A percentile compares a stretch with the other conserved stretches of the same genome.
Evolutionary conservation across 2,113 vertebrate species (phyloP).

Genomic region (Chloropsis cyanopogon): DNA sequence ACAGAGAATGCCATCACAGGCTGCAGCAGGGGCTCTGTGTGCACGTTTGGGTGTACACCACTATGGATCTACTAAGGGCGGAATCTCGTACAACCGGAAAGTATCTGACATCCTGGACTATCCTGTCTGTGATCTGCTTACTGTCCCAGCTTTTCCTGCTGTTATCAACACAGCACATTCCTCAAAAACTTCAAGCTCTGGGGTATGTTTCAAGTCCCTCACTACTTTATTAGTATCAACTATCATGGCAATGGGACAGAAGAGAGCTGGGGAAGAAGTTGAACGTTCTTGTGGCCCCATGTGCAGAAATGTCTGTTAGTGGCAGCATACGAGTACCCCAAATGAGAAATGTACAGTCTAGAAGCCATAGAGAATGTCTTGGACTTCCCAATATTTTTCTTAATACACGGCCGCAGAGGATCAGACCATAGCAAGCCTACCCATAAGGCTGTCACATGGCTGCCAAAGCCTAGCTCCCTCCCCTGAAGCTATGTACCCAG

Average conservation of each 20-base stretch:
- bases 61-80: neutral
- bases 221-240: neutral
- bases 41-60: neutral
- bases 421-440: neutral
- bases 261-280: neutral
- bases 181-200: neutral
- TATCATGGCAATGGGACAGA: neutral
- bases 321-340: neutral
- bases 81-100: neutral
- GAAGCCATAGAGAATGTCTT: neutral
- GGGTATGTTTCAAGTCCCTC: neutral
- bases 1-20: neutral
- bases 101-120: neutral
- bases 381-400: neutral
- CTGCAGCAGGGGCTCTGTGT: neutral
- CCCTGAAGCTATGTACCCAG: neutral
- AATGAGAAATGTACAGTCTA: neutral
- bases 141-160: neutral
- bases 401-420: neutral
- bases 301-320: neutral
- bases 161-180: neutral
- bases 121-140: neutral
- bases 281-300: neutral
- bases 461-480: neutral
- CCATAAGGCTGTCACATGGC: neutral